Evolutionary conservation across 2,113 vertebrate genomes (phyloP).

Genomic region (Redunca redunca): DNA sequence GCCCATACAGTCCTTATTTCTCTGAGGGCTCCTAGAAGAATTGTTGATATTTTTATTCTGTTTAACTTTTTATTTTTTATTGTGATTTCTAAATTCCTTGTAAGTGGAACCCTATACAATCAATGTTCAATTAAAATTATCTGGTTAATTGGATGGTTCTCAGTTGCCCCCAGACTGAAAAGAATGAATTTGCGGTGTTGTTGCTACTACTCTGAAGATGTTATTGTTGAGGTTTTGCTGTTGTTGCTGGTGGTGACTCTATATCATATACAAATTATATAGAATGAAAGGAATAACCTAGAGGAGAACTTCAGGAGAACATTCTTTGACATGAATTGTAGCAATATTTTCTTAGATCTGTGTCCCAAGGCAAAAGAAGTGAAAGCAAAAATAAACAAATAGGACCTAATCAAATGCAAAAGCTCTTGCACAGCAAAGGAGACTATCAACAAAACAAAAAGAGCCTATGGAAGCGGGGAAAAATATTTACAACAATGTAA

Average conservation of each 20-base stretch:
- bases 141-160: neutral
- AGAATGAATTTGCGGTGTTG: neutral
- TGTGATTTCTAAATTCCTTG: neutral
- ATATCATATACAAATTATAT: neutral
- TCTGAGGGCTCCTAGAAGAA: neutral
- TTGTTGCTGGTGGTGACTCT: neutral
- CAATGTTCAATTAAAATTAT: neutral
- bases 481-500: neutral
- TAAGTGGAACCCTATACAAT: neutral
- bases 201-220: neutral
- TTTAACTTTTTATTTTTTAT: neutral
- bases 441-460: neutral
- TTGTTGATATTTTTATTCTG: neutral
- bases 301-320: neutral
- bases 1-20: neutral
- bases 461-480: neutral
- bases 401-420: neutral
- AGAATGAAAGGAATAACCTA: neutral
- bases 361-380: neutral
- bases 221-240: neutral
- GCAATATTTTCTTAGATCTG: neutral
- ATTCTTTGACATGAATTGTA: neutral
- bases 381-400: neutral
- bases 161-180: neutral
- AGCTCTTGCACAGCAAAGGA: neutral